Conservation (phyloP, 2,113 vertebrate species). For the Okapia johnstoni region DNA sequence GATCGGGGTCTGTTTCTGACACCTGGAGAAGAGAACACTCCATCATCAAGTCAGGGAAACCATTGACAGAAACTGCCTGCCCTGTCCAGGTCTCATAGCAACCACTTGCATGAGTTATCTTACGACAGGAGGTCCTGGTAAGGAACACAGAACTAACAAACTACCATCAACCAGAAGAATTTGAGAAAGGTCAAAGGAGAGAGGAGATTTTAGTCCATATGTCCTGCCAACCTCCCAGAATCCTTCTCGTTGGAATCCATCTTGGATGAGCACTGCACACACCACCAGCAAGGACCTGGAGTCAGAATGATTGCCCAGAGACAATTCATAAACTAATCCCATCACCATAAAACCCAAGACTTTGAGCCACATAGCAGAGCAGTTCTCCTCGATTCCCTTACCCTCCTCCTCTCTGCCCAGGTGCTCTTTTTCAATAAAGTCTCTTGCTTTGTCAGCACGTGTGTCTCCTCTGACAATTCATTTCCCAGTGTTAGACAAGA, state of each 20-base stretch:
- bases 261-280: neutral
- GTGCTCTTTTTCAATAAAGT: neutral
- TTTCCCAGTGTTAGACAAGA: neutral
- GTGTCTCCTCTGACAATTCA: neutral
- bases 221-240: neutral
- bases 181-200: neutral
- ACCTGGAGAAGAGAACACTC: neutral
- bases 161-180: neutral
- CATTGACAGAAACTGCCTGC: neutral
- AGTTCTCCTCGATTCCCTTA: neutral
- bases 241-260: neutral
- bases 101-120: neutral
- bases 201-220: neutral
- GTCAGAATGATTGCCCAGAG: neutral
- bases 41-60: fast-evolving
- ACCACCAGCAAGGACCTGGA: neutral
- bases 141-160: neutral
- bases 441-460: neutral
- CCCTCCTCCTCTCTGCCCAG: neutral
- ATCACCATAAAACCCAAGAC: neutral
- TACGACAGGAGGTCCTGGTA: neutral
- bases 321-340: neutral
- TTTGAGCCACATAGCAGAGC: neutral
- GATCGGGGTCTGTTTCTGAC: neutral
- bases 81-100: neutral